phyloP scores from a whole-genome alignment of 2,113 vertebrate species.

The Fulica atra region DNA sequence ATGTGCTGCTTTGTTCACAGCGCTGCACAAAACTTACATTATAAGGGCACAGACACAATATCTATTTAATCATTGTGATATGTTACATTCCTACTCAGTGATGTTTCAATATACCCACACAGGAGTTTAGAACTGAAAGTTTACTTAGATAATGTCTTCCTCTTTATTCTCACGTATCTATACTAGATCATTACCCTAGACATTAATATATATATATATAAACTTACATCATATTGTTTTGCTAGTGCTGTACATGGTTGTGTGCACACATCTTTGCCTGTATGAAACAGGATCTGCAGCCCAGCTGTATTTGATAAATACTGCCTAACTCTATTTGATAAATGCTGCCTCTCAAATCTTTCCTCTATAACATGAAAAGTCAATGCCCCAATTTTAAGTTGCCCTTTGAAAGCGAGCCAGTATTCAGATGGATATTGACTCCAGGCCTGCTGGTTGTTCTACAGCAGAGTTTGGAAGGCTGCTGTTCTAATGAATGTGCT shows the following conservation, averaged over 20 bases:
- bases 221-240: background rate
- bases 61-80: background rate
- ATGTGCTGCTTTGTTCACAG: background rate
- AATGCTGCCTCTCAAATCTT: conserved; percentile 50
- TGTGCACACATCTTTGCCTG: background rate
- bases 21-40: background rate
- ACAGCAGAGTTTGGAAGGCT: conserved; percentile 47
- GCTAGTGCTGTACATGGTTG: background rate
- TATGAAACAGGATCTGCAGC: background rate
- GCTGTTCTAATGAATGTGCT: conserved; percentile 58
- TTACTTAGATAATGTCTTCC: background rate
- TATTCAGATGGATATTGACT: conserved; percentile 51
- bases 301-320: conserved; percentile 3
- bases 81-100: background rate
- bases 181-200: background rate
- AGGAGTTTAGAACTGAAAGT: background rate
- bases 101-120: background rate
- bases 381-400: conserved; percentile 56
- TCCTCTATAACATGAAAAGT: conserved; percentile 42
- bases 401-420: conserved; percentile 47
- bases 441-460: conserved; percentile 30
- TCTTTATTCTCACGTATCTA: background rate
- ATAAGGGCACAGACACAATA: background rate
- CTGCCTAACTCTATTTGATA: conserved; percentile 34
- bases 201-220: background rate